phyloP scores from a whole-genome alignment of 1,140 invertebrate genomes.

The Aphaenogaster floridana region DNA sequence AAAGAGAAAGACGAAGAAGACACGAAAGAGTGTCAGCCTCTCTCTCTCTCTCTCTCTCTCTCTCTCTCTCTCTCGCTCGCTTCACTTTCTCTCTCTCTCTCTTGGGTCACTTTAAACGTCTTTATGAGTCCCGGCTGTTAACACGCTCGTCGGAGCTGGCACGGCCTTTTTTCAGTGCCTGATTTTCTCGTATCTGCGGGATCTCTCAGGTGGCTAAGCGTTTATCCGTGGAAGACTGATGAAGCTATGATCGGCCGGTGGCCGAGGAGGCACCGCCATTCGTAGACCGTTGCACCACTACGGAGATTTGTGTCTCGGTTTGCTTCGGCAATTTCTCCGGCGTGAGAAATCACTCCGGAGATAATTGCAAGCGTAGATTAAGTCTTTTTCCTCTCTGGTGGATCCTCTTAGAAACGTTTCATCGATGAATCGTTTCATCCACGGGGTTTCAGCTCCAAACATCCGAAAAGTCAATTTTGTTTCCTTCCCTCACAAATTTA shows the following conservation, averaged over 20 bases:
- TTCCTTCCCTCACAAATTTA: neutral
- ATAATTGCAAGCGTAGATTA: conserved; percentile 10
- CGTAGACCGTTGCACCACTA: neutral
- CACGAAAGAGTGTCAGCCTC: neutral
- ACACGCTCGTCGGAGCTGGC: conserved; percentile 77
- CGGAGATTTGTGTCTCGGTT: conserved; percentile 20
- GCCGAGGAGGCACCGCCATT: conserved; percentile 9
- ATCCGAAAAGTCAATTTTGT: neutral
- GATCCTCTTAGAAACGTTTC: neutral
- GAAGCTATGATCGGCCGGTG: conserved; percentile 64
- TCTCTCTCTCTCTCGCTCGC: conserved; percentile 59
- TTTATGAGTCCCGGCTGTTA: conserved; percentile 85
- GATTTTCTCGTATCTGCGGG: conserved; percentile 69
- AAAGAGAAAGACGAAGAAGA: neutral
- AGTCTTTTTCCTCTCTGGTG: neutral
- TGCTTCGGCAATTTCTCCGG: neutral
- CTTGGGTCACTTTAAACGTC: conserved; percentile 82
- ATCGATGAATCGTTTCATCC: neutral
- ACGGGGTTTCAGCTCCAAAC: neutral
- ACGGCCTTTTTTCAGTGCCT: conserved; percentile 48
- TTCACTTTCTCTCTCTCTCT: conserved; percentile 58
- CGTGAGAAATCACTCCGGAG: conserved; percentile 7
- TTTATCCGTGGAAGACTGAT: conserved; percentile 68
- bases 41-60: conserved; percentile 24
- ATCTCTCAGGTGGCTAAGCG: conserved; percentile 70